Evolutionary conservation across 2,888 invertebrate species (phyloP).

Genomic region (Plebejus argus): DNA sequence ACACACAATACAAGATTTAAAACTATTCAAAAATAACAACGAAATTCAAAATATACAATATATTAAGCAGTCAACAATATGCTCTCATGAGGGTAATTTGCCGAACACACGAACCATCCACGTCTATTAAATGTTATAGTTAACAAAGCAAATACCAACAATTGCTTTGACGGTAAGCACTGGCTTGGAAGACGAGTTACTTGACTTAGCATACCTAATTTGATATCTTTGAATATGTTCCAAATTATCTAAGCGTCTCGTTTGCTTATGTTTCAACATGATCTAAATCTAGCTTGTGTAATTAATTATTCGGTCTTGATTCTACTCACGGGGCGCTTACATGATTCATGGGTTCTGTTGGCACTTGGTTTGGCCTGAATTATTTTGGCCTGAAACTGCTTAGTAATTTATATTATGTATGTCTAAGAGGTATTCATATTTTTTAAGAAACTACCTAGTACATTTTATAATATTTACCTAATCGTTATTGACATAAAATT

Average conservation of each 20-base stretch:
- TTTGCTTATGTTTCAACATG: constrained; percentile 13
- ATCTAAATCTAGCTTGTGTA: background rate
- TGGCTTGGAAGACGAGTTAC: constrained; percentile 40
- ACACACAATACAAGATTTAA: background rate
- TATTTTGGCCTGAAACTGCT: background rate
- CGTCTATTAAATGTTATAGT: constrained; percentile 37
- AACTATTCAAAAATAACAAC: background rate
- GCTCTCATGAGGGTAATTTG: constrained; percentile 12
- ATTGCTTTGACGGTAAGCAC: constrained; percentile 42
- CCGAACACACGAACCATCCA: constrained; percentile 33
- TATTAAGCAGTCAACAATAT: background rate
- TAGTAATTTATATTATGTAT: background rate
- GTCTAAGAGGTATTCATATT: background rate
- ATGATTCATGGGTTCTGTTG: background rate
- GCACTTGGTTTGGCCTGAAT: background rate
- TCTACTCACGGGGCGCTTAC: background rate
- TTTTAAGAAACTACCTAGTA: background rate
- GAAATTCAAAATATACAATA: background rate
- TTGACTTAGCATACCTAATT: constrained; percentile 44
- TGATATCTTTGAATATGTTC: constrained; percentile 41
- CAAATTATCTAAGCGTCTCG: constrained; percentile 18
- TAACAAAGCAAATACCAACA: constrained; percentile 46
- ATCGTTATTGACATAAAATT: too few species aligned
- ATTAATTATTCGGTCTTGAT: constrained; percentile 22
- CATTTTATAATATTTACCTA: background rate